phyloP scores from a whole-genome alignment of 2,113 vertebrate species.

The Oplegnathus fasciatus region DNA sequence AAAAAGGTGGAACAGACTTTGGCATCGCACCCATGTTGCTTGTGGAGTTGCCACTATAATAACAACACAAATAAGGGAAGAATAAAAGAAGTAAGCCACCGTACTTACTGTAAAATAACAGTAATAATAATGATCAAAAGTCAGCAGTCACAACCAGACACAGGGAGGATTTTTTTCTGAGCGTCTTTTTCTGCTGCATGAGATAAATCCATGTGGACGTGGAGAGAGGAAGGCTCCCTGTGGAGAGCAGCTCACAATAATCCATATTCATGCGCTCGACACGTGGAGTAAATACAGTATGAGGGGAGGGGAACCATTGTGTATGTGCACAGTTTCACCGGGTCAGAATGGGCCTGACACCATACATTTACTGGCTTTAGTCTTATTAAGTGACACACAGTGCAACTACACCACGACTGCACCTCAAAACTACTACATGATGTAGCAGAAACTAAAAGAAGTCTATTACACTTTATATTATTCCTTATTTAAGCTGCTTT shows the following conservation, averaged over 20 bases:
- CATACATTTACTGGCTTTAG: not conserved
- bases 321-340: constrained; percentile 9
- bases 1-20: no score
- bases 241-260: constrained; percentile 71
- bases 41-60: not conserved
- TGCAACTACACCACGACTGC: not conserved
- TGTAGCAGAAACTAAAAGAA: no score
- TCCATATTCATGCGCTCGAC: constrained; percentile 78
- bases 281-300: constrained; percentile 75
- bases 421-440: not conserved
- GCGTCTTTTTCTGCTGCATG: constrained; percentile 31
- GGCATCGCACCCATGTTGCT: no score
- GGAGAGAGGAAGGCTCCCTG: constrained; percentile 67
- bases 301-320: constrained; percentile 12
- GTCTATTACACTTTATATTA: not conserved
- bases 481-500: not conserved
- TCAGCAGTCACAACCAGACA: constrained; percentile 40
- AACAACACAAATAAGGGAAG: not conserved
- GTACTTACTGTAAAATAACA: constrained; percentile 40
- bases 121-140: constrained; percentile 35
- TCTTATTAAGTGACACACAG: not conserved
- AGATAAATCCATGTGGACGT: constrained; percentile 64
- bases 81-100: not conserved
- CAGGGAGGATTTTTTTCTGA: constrained; percentile 23
- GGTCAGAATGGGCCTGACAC: constrained; percentile 35